A percentile compares a stretch with the other conserved stretches of the same genome.
Evolutionary conservation across 2,888 invertebrate species (phyloP).

Genomic region (Timema podura): DNA sequence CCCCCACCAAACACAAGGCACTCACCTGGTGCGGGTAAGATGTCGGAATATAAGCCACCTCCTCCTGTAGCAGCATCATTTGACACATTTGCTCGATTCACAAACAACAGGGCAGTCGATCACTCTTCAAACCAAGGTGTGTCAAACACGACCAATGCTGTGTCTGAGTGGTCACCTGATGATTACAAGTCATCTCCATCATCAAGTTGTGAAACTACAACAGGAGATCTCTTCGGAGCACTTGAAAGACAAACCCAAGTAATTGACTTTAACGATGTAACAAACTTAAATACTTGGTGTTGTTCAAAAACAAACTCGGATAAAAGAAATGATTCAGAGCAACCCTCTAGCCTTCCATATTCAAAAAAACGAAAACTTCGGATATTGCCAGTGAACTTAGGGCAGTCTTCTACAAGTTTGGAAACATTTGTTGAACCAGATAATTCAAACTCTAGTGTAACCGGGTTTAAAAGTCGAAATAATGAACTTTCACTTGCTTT

Average conservation of each 20-base stretch:
- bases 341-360: no score
- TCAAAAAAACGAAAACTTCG: no score
- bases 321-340: no score
- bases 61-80: slow-evolving; percentile 37
- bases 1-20: no score
- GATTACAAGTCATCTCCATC: slow-evolving; percentile 21
- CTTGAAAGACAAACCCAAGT: slow-evolving; percentile 27
- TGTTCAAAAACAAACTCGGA: no score
- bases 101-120: background rate
- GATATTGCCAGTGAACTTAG: no score
- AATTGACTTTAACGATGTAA: slow-evolving; percentile 33
- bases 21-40: no score
- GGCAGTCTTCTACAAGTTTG: no score
- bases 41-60: slow-evolving; percentile 34
- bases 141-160: background rate
- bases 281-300: no score
- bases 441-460: no score
- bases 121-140: background rate
- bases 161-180: slow-evolving; percentile 18
- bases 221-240: slow-evolving; percentile 25
- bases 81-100: slow-evolving; percentile 32
- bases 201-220: background rate
- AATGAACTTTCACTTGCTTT: background rate
- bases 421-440: no score
- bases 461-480: no score